Evolutionary conservation across 2,113 vertebrate genomes (phyloP).

Genomic region (Toxostoma redivivum): DNA sequence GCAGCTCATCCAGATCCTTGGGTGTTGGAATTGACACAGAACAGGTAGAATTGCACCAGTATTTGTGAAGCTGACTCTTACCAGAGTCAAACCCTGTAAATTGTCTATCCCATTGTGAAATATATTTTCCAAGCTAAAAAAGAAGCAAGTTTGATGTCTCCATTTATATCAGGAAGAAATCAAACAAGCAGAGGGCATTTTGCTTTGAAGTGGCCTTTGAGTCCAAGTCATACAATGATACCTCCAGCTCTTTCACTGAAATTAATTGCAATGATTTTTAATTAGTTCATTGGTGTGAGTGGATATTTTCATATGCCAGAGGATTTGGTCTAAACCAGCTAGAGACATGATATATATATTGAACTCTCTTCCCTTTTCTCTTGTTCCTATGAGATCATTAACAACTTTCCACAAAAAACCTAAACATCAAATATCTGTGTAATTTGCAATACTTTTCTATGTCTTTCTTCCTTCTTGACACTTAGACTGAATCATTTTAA

Average conservation of each 20-base stretch:
- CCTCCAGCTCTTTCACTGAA: not conserved
- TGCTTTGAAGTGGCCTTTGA: not conserved
- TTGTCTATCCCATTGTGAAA: not conserved
- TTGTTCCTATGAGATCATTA: not conserved
- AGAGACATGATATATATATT: not conserved
- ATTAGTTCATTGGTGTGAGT: not conserved
- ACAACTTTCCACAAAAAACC: not conserved
- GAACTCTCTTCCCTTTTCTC: not conserved
- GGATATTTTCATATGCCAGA: not conserved
- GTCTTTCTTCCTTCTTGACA: not conserved
- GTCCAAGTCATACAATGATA: not conserved
- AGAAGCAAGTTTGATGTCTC: not conserved
- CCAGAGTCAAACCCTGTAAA: not conserved
- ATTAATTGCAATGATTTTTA: not conserved
- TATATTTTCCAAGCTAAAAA: not conserved
- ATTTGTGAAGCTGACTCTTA: not conserved
- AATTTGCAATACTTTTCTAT: not conserved
- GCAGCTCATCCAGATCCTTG: not conserved
- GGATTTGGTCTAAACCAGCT: not conserved
- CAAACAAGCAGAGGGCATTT: not conserved
- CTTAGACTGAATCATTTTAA: not conserved
- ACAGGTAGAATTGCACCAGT: not conserved
- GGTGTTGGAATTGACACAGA: not conserved
- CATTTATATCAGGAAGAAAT: not conserved
- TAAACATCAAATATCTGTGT: not conserved